Base-by-base conservation (phyloP, 2,888 invertebrate genomes). In the Agrotis segetum region DNA sequence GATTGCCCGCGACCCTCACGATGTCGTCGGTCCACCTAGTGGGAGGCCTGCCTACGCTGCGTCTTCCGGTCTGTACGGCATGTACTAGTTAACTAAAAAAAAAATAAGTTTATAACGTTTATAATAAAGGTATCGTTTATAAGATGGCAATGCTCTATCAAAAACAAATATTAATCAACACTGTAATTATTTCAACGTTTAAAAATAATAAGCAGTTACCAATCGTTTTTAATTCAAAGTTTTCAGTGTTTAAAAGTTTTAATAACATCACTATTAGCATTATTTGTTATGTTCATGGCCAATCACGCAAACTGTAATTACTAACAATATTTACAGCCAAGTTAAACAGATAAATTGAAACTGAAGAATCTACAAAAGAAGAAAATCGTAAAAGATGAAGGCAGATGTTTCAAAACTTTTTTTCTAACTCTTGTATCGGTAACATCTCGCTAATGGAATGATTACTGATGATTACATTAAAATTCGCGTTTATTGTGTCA, bases 181-280 rank as follows among this genome's bases (percentile, higher is more conserved):
- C 67, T 50, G n/a, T n/a, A 56, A 59, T 56, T 56, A 74, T 44
- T 47, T 13, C 4, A 29, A 55, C 44, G 29, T 34, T 75, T 46
- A 40, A 49, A 65, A 66, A 58, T 56, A 52, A 69, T 50, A 49
- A 60, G 21, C 24, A 34, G 49, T 50, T 55, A 17, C 21, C 2
- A 9, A 34, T 34, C 6, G 7, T 7, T 69, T 56, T 60, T 49
- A 60, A 60, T 60, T 49, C 7, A 60, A 46, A 19, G n/a, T 11
- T 60, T 34, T 68, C n/a, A 60, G 21, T 53, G 21, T 29, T 74
- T 44, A 29, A 24, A 40, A 34, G 44, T 46, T 74, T 46, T 19
- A 65, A 29, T 44, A 34, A 2, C 49, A 29, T 52, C 5, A 50
- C 44, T 17, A 49, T 53, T 47, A 61, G 49, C 44, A 14, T 55